Conservation (phyloP, 2,888 invertebrate species). For the Tanytarsus gracilentus region DNA sequence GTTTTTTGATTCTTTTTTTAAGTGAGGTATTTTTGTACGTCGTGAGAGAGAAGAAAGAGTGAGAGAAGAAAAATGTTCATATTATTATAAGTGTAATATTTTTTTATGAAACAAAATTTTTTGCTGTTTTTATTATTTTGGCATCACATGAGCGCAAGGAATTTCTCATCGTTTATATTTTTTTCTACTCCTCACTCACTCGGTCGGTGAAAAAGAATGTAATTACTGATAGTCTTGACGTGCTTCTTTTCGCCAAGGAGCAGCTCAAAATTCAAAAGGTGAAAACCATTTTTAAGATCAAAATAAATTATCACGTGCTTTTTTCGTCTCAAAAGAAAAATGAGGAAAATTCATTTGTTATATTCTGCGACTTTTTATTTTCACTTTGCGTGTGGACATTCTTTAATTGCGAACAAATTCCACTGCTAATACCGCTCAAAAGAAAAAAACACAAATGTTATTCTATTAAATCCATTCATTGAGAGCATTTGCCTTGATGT, state of each 20-base stretch:
- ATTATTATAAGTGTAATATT: slow-evolving; percentile 22
- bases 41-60: not conserved
- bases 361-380: not conserved
- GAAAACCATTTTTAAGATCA: slow-evolving; percentile 5
- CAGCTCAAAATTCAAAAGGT: slow-evolving; percentile 25
- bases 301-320: slow-evolving; percentile 22
- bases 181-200: not conserved
- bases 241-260: not conserved
- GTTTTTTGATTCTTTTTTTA: slow-evolving; percentile 27
- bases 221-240: slow-evolving; percentile 24
- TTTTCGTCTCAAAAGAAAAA: not conserved
- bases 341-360: slow-evolving; percentile 3
- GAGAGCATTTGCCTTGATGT: not conserved
- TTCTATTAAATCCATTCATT: not conserved
- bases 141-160: slow-evolving; percentile 3
- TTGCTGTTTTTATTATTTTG: slow-evolving; percentile 10
- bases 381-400: too few relatives aligned
- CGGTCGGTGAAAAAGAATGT: slow-evolving; percentile 16
- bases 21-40: slow-evolving; percentile 27
- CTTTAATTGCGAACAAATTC: too few relatives aligned
- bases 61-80: slow-evolving; percentile 17
- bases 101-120: slow-evolving; percentile 11
- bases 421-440: too few relatives aligned
- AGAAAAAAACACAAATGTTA: not conserved
- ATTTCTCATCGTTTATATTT: not conserved